Base-by-base conservation (phyloP, 64 coral and sea anemone species). In the Acropora tenuis region DNA sequence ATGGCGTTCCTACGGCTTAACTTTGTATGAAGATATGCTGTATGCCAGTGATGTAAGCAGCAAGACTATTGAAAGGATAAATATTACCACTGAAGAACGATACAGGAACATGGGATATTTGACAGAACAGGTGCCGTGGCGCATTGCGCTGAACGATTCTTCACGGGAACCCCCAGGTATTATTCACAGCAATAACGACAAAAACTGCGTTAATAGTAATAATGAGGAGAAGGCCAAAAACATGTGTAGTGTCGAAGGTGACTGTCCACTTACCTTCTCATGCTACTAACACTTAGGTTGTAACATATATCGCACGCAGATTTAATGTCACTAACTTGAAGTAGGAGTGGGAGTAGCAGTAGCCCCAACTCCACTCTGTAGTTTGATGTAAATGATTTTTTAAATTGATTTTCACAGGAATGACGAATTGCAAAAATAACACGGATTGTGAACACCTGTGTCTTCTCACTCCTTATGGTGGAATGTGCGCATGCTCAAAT, bases 161-260 rank as follows among this genome's bases (percentile, higher is more conserved):
- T 74, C 90, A 0, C 86, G 82, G 72, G 80, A 92, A n/a, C 90
- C 90, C 2, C 69, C 5, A 83, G 89, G 89, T 90, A 42, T 2
- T 15, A 52, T 2, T 41, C 19, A 3, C 11, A 10, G 16, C 16
- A 3, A 13, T 63, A 13, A 15, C 13, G 15, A 12, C 16, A 63
- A 63, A 13, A 63, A 63, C 52, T 7, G 10, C 5, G 52, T 7
- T 55, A 55, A 55, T 55, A 53, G 8, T 53, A 55, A 55, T 55
- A 55, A 55, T 55, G 6, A 55, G 10, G 5, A 55, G 5, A 7
- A 55, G 52, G 52, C 30, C 30, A 30, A 30, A 30, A 30, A 30
- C 30, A 30, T 30, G 30, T 30, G 30, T 30, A 30, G 30, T 30
- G 30, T 30, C 30, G 30, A 30, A 30, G 30, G 30, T 30, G 30